Evolutionary conservation across 2,113 vertebrate genomes (phyloP).

Genomic region (Plecotus auritus): DNA sequence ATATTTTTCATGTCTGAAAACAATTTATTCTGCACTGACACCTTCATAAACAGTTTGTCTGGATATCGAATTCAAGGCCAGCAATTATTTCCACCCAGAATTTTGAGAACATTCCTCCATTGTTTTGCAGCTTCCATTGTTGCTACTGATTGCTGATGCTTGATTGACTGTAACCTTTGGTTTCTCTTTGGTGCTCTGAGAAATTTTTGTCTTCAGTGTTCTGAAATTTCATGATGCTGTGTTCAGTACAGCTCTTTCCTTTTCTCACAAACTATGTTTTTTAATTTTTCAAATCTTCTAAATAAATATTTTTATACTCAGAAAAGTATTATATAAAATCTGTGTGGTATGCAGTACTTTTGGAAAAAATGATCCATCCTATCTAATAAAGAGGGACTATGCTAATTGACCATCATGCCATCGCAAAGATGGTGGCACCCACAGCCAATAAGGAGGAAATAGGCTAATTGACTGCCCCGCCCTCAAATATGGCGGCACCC

Average conservation of each 20-base stretch:
- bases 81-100: neutral
- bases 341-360: neutral
- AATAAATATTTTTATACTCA: neutral
- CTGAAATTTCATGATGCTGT: neutral
- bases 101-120: neutral
- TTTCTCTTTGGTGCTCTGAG: neutral
- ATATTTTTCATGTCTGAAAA: neutral
- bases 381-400: too few species aligned
- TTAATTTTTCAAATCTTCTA: neutral
- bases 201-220: neutral
- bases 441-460: too few species aligned
- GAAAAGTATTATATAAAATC: neutral
- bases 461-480: too few species aligned
- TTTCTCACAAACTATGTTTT: neutral
- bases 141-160: neutral
- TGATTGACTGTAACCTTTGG: neutral
- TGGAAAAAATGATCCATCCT: neutral
- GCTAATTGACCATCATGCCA: too few species aligned
- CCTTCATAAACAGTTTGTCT: neutral
- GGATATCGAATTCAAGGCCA: neutral
- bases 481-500: too few species aligned
- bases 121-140: neutral
- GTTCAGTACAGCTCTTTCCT: neutral
- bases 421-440: too few species aligned
- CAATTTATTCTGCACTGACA: neutral